Conservation (phyloP, 2,113 vertebrate genomes). For the Takifugu flavidus region DNA sequence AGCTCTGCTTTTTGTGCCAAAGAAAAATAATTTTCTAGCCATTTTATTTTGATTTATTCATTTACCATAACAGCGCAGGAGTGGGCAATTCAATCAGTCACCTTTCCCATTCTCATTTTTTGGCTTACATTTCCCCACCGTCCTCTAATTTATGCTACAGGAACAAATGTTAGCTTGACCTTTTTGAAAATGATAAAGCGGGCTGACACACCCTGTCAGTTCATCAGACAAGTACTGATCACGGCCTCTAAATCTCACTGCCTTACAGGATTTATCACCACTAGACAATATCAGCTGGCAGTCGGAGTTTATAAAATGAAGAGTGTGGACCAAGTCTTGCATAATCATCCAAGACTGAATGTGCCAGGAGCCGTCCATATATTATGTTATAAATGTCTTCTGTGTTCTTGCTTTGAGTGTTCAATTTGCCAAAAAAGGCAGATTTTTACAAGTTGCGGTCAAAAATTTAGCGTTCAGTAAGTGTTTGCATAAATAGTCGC, state of each 20-base stretch:
- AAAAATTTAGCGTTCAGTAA: too few relatives aligned
- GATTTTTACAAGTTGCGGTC: too few relatives aligned
- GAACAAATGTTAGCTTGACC: conserved; percentile 46
- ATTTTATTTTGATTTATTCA: conserved; percentile 9
- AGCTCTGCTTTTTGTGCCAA: neutral
- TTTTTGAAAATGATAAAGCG: conserved; percentile 43
- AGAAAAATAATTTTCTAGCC: neutral
- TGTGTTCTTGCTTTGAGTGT: too few relatives aligned
- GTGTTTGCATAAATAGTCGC: too few relatives aligned
- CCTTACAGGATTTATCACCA: conserved; percentile 31
- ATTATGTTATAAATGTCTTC: neutral
- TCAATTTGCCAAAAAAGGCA: too few relatives aligned
- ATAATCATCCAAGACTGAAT: neutral
- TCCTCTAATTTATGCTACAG: conserved; percentile 13
- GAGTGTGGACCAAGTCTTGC: neutral
- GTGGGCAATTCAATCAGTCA: neutral
- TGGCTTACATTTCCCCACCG: neutral
- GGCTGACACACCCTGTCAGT: conserved; percentile 14
- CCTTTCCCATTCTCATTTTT: conserved; percentile 10
- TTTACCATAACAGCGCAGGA: neutral
- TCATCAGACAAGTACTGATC: conserved; percentile 36
- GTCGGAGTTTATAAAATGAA: neutral
- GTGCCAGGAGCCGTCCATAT: neutral
- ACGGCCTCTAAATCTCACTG: conserved; percentile 35
- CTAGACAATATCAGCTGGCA: conserved; percentile 26